Percentiles rank a stretch among this genome's conserved stretches.
These are phyloP conservation scores for Phaethon lepturus DNA, from an alignment of 2,113 vertebrate genomes.

Conservation along the genomic window DNA sequence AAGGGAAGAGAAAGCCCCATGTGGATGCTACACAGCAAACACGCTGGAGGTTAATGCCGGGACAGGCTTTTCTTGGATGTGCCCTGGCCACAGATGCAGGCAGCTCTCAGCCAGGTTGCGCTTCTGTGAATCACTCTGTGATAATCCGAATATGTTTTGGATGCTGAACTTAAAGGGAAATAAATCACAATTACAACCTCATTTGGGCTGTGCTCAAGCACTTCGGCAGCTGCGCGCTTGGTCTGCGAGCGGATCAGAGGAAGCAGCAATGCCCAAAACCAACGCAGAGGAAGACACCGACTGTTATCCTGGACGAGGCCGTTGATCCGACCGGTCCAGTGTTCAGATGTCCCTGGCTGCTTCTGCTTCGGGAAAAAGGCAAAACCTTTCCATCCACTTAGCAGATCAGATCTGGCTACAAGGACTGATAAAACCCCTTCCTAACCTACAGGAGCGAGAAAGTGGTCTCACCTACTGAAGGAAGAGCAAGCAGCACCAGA, in stretches of 20 bases:
- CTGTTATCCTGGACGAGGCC: background rate
- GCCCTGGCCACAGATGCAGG: background rate
- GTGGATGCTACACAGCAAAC: background rate
- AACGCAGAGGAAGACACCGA: background rate
- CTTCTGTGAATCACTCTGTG: background rate
- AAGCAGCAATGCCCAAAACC: background rate
- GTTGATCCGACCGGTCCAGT: background rate
- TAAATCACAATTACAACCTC: slow-evolving; percentile 33
- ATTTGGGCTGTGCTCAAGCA: background rate
- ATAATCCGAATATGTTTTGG: background rate
- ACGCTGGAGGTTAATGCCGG: background rate
- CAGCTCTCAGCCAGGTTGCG: background rate
- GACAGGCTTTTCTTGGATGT: background rate
- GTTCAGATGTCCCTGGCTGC: background rate
- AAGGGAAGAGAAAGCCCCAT: background rate
- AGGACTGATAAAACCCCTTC: background rate
- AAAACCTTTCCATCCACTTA: background rate
- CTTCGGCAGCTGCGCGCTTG: background rate
- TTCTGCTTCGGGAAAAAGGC: background rate
- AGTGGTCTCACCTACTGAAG: background rate
- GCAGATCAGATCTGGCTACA: background rate
- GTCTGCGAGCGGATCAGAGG: background rate
- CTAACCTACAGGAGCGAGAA: background rate
- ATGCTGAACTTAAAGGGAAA: slow-evolving; percentile 22
- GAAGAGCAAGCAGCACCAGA: background rate